Base-by-base conservation (phyloP, 1,140 invertebrate genomes). In the Acromyrmex heyeri region DNA sequence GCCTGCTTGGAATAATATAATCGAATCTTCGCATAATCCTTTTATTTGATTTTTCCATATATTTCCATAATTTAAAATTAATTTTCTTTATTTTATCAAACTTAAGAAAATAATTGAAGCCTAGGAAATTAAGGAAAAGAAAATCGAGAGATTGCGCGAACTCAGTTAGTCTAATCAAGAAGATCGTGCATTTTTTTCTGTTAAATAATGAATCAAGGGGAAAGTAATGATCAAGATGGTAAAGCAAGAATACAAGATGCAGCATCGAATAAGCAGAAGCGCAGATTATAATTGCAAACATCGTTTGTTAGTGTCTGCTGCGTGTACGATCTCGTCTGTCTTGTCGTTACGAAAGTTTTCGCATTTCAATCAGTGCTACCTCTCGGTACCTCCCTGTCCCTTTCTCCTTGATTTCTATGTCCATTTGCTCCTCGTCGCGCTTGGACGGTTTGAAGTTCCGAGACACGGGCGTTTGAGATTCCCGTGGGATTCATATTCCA, bases 401-500 rank as follows among this genome's bases (percentile, higher is more conserved):
- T 72, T 53, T 75, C 67, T 48, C 6, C 27, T 44, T 75, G 61
- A 83, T 83, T 78, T 78, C 73, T 64, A 65, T 34, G 59, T 78
- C 79, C 69, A 73, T 83, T 83, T 83, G 55, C 57, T 62, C 79
- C 48, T 83, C 79, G 59, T 75, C 69, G 64, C 38, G 38, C n/a
- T 61, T 18, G 62, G 55, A 2, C 67, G 69, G 62, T 38, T 48
- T 44, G 44, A 83, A 83, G 79, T 86, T 86, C 48, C 44, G 65
- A 81, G 83, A 59, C 27, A 48, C 78, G 24, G 76, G 83, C 87
- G 87, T 70, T 92, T 86, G 86, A 69, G 90, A 91, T 91, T 91
- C 88, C 73, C 72, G 72, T 53, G 88, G 88, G 90, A 92, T 92
- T 92, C 91, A 91, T 92, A 91, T 93, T 91, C 72, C 61, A 24